Conservation (phyloP, 2,797 vertebrate species). For the Halcyon leucocephala region DNA sequence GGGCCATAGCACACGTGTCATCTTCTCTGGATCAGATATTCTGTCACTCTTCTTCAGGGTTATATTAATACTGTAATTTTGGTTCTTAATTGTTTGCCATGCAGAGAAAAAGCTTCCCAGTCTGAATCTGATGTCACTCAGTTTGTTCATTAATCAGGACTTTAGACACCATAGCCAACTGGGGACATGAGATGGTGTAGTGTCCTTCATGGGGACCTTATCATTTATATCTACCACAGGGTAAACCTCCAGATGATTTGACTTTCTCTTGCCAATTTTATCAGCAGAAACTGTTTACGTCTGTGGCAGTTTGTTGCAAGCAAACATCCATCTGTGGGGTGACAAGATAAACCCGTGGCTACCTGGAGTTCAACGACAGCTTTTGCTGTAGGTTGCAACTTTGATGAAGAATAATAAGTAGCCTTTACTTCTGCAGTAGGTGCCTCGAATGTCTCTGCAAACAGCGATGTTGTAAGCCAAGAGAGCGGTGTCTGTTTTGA, state of each 20-base stretch:
- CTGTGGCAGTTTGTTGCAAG: neutral
- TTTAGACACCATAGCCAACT: neutral
- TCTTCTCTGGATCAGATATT: neutral
- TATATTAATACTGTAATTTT: neutral
- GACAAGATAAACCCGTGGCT: neutral
- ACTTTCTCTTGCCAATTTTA: neutral
- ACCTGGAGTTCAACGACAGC: neutral
- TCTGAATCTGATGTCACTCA: neutral
- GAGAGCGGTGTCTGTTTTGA: neutral
- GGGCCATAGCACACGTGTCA: neutral
- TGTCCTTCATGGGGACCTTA: neutral
- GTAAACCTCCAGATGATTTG: neutral
- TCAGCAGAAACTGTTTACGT: neutral
- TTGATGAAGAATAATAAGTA: neutral
- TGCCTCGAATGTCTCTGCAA: neutral
- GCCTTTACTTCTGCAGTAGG: neutral
- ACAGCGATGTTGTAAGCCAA: neutral
- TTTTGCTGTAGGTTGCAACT: neutral
- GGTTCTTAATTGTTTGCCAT: neutral
- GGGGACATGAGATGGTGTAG: accelerated
- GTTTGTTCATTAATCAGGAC: neutral
- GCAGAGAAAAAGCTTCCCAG: neutral
- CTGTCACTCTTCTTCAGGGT: accelerated
- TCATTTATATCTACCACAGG: neutral
- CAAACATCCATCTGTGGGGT: neutral